Percentiles rank a stretch among this genome's conserved stretches.
Evolutionary conservation across 2,797 vertebrate genomes (phyloP).

Genomic region (Jordanella pulchra): DNA sequence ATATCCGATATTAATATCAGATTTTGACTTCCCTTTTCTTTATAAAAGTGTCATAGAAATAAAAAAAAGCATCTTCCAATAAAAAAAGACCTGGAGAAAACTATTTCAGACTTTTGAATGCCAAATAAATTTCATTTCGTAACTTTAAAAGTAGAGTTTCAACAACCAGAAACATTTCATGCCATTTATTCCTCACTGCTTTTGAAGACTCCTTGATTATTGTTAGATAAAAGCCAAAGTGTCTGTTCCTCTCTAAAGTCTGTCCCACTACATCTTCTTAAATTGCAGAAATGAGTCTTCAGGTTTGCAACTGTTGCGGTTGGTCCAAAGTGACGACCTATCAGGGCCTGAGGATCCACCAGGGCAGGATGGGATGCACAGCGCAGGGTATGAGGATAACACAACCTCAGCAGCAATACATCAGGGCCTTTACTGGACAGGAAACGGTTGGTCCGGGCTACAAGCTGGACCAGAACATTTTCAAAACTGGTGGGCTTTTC

Average conservation of each 20-base stretch:
- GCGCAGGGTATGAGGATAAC: background rate
- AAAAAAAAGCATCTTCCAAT: too few relatives aligned
- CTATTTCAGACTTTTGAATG: background rate
- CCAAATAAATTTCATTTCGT: background rate
- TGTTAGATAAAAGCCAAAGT: background rate
- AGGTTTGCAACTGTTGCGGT: conserved; percentile 34
- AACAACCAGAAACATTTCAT: background rate
- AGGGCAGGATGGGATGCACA: conserved; percentile 41
- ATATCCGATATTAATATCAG: too few relatives aligned
- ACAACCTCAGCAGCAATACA: conserved; percentile 3
- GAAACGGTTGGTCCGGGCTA: background rate
- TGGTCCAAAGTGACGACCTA: conserved; percentile 46
- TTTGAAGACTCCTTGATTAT: background rate
- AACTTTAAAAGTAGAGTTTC: background rate
- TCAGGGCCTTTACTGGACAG: background rate
- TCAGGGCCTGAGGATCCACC: conserved; percentile 47
- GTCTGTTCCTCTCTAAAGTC: background rate
- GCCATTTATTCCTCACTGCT: background rate
- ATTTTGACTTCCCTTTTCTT: too few relatives aligned
- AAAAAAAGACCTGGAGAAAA: too few relatives aligned
- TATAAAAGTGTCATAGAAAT: too few relatives aligned
- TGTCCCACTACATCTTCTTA: background rate
- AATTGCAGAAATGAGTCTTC: conserved; percentile 18
- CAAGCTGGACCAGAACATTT: background rate
- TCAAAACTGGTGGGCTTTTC: conserved; percentile 16